Base-by-base conservation (phyloP, 1,140 invertebrate species). In the Paralvinella palmiformis region DNA sequence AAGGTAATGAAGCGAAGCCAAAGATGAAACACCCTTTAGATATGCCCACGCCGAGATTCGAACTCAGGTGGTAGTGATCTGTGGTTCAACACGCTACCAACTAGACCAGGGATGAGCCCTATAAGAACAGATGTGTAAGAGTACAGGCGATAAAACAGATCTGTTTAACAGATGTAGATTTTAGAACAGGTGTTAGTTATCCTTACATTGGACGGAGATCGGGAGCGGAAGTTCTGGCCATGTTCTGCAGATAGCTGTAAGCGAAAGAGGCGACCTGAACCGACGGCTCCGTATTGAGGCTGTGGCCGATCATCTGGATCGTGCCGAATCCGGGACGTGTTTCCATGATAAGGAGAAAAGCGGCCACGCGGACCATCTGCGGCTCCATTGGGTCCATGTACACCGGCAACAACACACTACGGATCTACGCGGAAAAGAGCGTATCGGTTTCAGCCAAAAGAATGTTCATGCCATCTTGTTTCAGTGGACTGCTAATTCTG, bases 251-350 rank as follows among this genome's bases (percentile, higher is more conserved):
- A 36, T 70, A 66, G 37, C 69, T 65, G 63, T 67, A 70, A 29
- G 70, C 68, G 62, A 72, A 78, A 17, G 73, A 68, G 27, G 68
- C 69, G 32, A 78, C 73, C 22, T 75, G 69, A 15, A 68, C 66
- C 53, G 73, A 74, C 4, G 57, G 37, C 33, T 78, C 76, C 3
- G 35, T 59, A 27, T 68, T 52, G 36, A 76, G 65, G 3, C 57
- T 65, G 4, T 63, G 58, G 24, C 67, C 69, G 33, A 77, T 65
- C 62, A 63, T 66, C 50, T 71, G 57, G 13, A 73, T 58, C 32
- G 71, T 32, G 17, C 55, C 37, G 29, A 62, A 58, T 13, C 63
- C 33, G 31, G 74, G 74, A 7, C 59, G 50, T 53, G 67, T 67
- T 1, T 60, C 48, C 27, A 68, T 52, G 33, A 71, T 53, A 24